phyloP scores from a whole-genome alignment of 2,797 vertebrate genomes.

The Parauchenoglanis punctatus region DNA sequence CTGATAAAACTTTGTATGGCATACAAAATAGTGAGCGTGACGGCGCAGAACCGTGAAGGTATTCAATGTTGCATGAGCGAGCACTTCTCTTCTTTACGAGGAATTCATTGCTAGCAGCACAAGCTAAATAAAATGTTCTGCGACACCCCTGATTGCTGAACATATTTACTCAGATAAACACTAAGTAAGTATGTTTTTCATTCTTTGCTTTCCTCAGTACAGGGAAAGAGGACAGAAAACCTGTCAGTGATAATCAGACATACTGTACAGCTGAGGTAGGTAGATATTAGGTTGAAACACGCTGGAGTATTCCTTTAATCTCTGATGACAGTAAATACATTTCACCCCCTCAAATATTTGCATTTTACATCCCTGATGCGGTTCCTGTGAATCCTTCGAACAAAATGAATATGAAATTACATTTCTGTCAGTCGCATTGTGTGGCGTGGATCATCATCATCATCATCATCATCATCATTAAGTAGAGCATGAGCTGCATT shows the following conservation, averaged over 20 bases:
- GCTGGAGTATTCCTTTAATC: not conserved
- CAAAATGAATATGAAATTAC: not conserved
- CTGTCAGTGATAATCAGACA: not conserved
- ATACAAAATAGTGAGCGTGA: not conserved
- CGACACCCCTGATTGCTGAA: not conserved
- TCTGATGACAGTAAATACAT: conserved; percentile 2
- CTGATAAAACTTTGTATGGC: not conserved
- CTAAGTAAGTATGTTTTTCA: not conserved
- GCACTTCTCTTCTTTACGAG: not conserved
- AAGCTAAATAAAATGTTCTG: not conserved
- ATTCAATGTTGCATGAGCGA: not conserved
- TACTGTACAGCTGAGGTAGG: not conserved
- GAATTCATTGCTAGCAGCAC: not conserved
- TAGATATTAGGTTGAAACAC: not conserved
- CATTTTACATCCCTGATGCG: conserved; percentile 28
- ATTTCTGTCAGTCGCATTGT: not conserved
- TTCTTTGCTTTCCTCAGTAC: not conserved
- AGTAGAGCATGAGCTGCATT: conserved; percentile 23
- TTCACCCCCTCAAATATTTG: not conserved
- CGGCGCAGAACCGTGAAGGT: not conserved
- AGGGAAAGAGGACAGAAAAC: not conserved
- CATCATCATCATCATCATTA: conserved; percentile 23
- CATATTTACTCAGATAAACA: not conserved
- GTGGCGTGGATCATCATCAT: not conserved
- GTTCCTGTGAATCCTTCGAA: not conserved